These are phyloP conservation scores for Platyrinchus mystaceus DNA, from an alignment of 2,797 vertebrate genomes.

Conservation along the genomic window DNA sequence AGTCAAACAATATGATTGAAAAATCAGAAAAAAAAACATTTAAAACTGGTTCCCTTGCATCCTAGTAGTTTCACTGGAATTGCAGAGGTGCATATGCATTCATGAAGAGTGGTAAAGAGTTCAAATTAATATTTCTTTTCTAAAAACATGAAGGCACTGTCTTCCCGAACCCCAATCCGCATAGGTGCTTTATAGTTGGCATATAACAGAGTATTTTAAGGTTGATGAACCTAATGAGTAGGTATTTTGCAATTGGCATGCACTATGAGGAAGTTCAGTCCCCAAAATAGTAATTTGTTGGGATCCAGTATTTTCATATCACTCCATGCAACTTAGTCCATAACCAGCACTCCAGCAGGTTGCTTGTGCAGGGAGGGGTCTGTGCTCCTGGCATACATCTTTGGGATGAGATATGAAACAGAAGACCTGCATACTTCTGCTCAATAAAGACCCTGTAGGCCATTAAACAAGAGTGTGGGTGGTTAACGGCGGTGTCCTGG, in stretches of 20 bases:
- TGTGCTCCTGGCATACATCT: background rate
- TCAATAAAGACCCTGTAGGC: slow-evolving; percentile 31
- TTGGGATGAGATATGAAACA: slow-evolving; percentile 31
- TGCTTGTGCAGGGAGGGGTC: background rate
- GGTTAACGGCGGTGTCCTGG: slow-evolving; percentile 18
- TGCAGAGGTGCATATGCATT: background rate
- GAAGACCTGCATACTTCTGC: slow-evolving; percentile 33
- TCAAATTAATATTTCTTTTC: background rate
- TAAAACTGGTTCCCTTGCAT: slow-evolving; percentile 30
- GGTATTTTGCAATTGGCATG: background rate
- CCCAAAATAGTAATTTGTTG: background rate
- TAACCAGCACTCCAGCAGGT: background rate
- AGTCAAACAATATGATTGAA: slow-evolving; percentile 60
- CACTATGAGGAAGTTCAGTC: background rate
- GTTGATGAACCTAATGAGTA: background rate
- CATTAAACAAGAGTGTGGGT: slow-evolving; percentile 15
- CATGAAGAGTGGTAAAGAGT: background rate
- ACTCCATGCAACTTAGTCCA: background rate
- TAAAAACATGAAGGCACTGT: background rate
- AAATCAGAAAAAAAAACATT: slow-evolving; percentile 36
- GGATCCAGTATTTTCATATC: background rate
- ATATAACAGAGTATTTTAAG: background rate
- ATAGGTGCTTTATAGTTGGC: background rate
- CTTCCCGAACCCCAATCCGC: background rate
- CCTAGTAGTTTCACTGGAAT: background rate